phyloP scores from a whole-genome alignment of 2,797 vertebrate genomes.

The Meda fulgida region DNA sequence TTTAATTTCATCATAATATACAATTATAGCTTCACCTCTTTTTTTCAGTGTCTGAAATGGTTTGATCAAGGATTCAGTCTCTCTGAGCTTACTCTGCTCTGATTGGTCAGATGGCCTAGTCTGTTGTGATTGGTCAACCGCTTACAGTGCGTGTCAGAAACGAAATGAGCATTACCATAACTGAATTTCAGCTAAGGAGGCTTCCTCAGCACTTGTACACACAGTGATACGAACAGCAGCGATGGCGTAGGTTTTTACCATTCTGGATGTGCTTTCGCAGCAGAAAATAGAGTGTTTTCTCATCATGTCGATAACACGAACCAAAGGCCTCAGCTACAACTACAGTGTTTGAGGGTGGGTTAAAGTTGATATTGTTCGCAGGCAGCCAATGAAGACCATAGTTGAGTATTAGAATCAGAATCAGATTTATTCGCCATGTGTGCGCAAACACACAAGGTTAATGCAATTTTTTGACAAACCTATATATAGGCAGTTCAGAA shows the following conservation, averaged over 20 bases:
- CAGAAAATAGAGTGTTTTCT: not conserved
- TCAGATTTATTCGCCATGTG: too few relatives aligned
- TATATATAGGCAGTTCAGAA: not conserved
- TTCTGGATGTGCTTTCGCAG: not conserved
- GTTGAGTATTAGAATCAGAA: not conserved
- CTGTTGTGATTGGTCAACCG: not conserved
- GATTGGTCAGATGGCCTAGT: not conserved
- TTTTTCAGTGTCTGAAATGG: not conserved
- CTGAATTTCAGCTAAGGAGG: not conserved
- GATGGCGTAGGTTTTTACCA: not conserved
- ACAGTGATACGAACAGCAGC: not conserved
- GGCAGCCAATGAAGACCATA: not conserved
- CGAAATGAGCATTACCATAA: not conserved
- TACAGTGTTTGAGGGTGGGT: not conserved
- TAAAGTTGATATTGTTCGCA: not conserved
- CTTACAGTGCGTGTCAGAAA: not conserved
- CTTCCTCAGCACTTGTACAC: not conserved
- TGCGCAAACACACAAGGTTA: not conserved
- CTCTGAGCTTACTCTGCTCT: not conserved
- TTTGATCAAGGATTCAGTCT: not conserved
- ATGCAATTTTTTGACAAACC: not conserved
- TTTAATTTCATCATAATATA: not conserved
- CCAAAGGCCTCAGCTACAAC: not conserved
- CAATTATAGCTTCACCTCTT: too few relatives aligned
- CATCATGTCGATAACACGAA: not conserved